Conservation (phyloP, 2,797 vertebrate species). For the Molossus alvarezi region DNA sequence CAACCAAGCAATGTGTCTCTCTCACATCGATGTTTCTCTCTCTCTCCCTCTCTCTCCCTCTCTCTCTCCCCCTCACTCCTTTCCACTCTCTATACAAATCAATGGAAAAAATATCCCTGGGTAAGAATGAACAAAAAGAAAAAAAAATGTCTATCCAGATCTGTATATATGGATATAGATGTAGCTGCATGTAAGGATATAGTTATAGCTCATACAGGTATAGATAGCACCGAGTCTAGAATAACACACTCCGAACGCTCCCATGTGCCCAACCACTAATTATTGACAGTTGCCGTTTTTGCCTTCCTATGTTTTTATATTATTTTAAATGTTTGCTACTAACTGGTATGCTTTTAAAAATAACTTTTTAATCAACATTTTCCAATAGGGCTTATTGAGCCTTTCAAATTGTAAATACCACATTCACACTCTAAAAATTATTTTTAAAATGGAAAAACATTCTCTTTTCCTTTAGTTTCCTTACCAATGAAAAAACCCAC, state of each 20-base stretch:
- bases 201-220: background rate
- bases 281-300: background rate
- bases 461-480: background rate
- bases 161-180: background rate
- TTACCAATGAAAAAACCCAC: background rate
- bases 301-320: background rate
- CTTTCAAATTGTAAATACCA: constrained; percentile 37
- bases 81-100: too few relatives aligned
- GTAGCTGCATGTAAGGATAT: background rate
- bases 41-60: too few relatives aligned
- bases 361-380: background rate
- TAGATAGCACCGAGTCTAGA: background rate
- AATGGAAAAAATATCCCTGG: too few relatives aligned
- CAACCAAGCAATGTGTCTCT: too few relatives aligned
- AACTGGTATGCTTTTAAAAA: background rate
- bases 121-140: too few relatives aligned
- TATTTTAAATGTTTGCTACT: constrained; percentile 35
- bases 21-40: too few relatives aligned
- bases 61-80: too few relatives aligned
- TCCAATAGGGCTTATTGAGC: background rate
- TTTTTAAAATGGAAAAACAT: background rate
- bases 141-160: background rate
- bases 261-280: background rate
- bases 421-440: constrained; percentile 12
- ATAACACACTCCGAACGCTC: background rate